phyloP scores from a whole-genome alignment of 2,797 vertebrate species.

The Acanthiza pusilla region DNA sequence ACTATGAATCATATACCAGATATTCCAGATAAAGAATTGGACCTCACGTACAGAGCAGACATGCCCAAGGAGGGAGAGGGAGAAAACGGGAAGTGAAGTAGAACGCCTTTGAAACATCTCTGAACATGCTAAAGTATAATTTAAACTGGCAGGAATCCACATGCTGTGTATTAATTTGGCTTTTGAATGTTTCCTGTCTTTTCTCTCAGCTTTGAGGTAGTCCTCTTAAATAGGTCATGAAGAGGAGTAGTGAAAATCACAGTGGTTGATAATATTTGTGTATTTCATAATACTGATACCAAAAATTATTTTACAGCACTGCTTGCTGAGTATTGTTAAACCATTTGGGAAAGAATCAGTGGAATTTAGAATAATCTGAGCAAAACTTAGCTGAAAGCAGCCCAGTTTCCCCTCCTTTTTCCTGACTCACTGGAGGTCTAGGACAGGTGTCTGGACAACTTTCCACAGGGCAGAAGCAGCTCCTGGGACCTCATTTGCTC shows the following conservation, averaged over 20 bases:
- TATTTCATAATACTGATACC: not conserved
- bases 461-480: not conserved
- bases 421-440: not conserved
- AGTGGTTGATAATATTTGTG: not conserved
- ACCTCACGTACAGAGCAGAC: not conserved
- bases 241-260: not conserved
- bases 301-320: not conserved
- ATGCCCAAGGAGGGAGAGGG: not conserved
- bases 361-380: not conserved
- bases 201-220: not conserved
- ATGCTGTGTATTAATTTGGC: not conserved
- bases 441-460: not conserved
- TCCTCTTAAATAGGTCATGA: not conserved
- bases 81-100: not conserved
- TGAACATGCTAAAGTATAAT: slow-evolving; percentile 9
- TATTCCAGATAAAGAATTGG: not conserved
- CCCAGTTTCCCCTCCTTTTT: not conserved
- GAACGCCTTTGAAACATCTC: not conserved
- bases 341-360: not conserved
- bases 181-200: not conserved
- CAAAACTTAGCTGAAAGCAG: not conserved
- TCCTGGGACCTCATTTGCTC: not conserved
- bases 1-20: not conserved
- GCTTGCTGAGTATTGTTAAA: not conserved
- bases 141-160: not conserved